A percentile compares a stretch with the other conserved stretches of the same genome.
These are phyloP conservation scores for Salarias fasciatus DNA, from an alignment of 2,797 vertebrate species.

Conservation along the genomic window DNA sequence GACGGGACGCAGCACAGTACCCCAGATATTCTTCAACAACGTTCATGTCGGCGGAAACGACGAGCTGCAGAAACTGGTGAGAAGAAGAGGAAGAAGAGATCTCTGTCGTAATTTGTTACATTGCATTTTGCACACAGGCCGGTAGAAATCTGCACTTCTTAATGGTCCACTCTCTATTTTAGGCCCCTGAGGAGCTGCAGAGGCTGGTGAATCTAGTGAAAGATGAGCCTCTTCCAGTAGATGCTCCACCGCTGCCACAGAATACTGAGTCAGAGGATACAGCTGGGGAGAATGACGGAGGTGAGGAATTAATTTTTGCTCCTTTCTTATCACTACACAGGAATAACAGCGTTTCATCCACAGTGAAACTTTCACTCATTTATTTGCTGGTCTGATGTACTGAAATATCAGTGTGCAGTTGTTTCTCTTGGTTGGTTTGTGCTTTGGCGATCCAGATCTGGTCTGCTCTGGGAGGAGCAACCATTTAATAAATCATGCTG, in stretches of 20 bases:
- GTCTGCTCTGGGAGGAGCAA: neutral
- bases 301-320: conserved; percentile 36
- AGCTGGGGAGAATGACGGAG: conserved; percentile 47
- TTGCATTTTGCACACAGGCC: too few relatives aligned
- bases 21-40: conserved; percentile 85
- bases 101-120: too few relatives aligned
- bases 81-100: too few relatives aligned
- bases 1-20: conserved; percentile 77
- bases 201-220: conserved; percentile 74
- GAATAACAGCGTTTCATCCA: too few relatives aligned
- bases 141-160: too few relatives aligned
- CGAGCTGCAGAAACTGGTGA: conserved; percentile 80
- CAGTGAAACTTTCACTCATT: neutral
- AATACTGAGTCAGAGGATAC: conserved; percentile 33
- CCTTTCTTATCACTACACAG: too few relatives aligned
- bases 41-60: conserved; percentile 79
- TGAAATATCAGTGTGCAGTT: too few relatives aligned
- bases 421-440: too few relatives aligned
- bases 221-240: conserved; percentile 69
- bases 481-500: neutral
- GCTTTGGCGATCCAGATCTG: too few relatives aligned
- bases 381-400: too few relatives aligned
- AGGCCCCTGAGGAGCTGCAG: conserved; percentile 78
- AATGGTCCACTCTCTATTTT: neutral
- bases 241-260: conserved; percentile 71